These are phyloP conservation scores for Staurois parvus DNA, from an alignment of 2,797 vertebrate genomes.

Conservation along the genomic window DNA sequence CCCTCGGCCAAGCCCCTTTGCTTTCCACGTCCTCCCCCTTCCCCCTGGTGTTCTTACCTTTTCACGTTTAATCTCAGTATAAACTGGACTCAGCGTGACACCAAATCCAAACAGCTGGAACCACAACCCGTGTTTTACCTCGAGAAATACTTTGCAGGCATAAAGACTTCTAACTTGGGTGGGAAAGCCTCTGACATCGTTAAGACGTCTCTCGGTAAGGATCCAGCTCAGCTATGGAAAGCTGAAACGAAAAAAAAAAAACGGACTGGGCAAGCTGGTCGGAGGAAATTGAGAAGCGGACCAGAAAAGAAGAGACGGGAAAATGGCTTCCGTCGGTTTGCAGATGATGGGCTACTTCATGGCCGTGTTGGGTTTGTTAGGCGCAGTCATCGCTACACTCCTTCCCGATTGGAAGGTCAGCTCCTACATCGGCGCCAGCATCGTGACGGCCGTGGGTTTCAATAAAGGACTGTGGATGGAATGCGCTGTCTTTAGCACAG, in stretches of 20 bases:
- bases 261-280: not conserved
- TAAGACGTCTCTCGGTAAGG: no score
- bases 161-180: not conserved
- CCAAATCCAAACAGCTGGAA: conserved; percentile 19
- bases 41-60: conserved; percentile 8
- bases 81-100: conserved; percentile 41
- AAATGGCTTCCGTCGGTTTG: conserved; percentile 86
- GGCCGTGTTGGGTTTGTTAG: conserved; percentile 86
- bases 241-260: not conserved
- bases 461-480: conserved; percentile 97
- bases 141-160: not conserved
- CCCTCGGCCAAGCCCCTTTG: conserved; percentile 23
- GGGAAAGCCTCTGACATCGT: not conserved
- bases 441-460: conserved; percentile 88
- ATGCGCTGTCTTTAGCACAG: conserved; percentile 92
- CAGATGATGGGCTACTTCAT: conserved; percentile 90
- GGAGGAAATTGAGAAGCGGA: not conserved
- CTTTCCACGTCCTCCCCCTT: conserved; percentile 9
- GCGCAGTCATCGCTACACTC: conserved; percentile 84
- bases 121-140: conserved; percentile 1
- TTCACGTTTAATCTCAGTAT: conserved; percentile 35
- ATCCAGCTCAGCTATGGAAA: not conserved
- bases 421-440: conserved; percentile 91
- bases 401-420: conserved; percentile 90
- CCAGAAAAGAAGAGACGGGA: not conserved